phyloP scores from a whole-genome alignment of 2,797 vertebrate genomes.

The Cryptoblepharus egeriae region DNA sequence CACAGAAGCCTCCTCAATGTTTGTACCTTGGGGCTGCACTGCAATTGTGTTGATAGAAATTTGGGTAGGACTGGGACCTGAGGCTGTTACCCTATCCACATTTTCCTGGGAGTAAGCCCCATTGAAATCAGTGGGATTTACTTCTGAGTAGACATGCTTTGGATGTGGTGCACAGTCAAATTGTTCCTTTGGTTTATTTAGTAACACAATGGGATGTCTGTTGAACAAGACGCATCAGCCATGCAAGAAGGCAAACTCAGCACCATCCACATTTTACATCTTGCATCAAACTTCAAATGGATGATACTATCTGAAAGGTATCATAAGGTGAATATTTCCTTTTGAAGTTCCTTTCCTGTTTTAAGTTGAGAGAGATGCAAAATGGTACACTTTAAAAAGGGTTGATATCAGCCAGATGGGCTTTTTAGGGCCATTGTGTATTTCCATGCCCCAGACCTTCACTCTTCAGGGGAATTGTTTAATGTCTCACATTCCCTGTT shows the following conservation, averaged over 20 bases:
- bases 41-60: no score
- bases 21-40: no score
- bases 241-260: neutral
- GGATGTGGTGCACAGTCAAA: no score
- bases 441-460: neutral
- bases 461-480: neutral
- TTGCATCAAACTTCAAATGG: neutral
- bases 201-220: neutral
- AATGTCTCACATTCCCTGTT: neutral
- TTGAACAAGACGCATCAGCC: neutral
- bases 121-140: no score
- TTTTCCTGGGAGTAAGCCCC: no score
- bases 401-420: neutral
- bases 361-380: neutral
- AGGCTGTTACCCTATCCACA: no score
- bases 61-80: no score
- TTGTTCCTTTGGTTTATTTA: neutral
- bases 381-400: neutral
- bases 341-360: neutral
- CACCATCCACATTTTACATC: neutral
- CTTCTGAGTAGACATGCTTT: no score
- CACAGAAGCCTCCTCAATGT: no score
- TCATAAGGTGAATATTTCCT: no score
- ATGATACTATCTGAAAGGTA: no score
- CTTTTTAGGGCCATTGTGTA: neutral